Evolutionary conservation across 2,113 vertebrate genomes (phyloP).

Genomic region (Opisthocomus hoazin): DNA sequence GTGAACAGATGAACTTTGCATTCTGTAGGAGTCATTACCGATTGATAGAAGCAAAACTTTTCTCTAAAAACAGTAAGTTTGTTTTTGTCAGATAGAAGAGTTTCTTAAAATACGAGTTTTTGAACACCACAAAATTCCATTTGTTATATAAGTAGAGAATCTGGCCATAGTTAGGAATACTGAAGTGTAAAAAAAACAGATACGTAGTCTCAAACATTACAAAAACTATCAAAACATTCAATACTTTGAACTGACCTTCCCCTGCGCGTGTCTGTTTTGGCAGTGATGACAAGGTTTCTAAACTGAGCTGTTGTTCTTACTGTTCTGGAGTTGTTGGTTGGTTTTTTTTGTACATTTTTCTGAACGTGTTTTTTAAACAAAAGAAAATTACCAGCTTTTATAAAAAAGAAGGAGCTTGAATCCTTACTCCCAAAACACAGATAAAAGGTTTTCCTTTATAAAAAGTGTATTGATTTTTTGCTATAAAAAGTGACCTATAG

Average conservation of each 20-base stretch:
- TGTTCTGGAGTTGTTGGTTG: constrained; percentile 34
- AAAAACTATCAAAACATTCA: constrained; percentile 76
- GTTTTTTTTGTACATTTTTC: constrained; percentile 68
- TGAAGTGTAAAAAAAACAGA: constrained; percentile 59
- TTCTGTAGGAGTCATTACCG: constrained; percentile 29
- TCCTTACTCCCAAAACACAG: constrained; percentile 70
- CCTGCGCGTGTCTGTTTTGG: constrained; percentile 59
- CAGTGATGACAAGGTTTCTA: constrained; percentile 66
- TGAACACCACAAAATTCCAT: constrained; percentile 55
- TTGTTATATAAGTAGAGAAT: constrained; percentile 65
- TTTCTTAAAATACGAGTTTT: constrained; percentile 54
- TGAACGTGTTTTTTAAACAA: constrained; percentile 74
- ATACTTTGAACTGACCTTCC: constrained; percentile 61
- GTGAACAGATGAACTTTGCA: constrained; percentile 51
- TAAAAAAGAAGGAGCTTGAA: constrained; percentile 75
- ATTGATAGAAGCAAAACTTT: constrained; percentile 59
- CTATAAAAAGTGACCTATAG: constrained; percentile 74
- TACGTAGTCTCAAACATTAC: constrained; percentile 60
- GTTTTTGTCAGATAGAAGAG: constrained; percentile 62
- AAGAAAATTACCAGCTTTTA: constrained; percentile 72
- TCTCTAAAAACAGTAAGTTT: constrained; percentile 53
- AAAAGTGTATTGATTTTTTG: constrained; percentile 77
- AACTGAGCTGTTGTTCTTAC: constrained; percentile 35
- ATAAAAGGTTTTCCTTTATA: constrained; percentile 71
- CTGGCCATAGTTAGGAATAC: constrained; percentile 66